Evolutionary conservation across 2,113 vertebrate genomes (phyloP), one percentile per base, ranked within the genome.

Genomic region (Callocephalon fimbriatum): DNA sequence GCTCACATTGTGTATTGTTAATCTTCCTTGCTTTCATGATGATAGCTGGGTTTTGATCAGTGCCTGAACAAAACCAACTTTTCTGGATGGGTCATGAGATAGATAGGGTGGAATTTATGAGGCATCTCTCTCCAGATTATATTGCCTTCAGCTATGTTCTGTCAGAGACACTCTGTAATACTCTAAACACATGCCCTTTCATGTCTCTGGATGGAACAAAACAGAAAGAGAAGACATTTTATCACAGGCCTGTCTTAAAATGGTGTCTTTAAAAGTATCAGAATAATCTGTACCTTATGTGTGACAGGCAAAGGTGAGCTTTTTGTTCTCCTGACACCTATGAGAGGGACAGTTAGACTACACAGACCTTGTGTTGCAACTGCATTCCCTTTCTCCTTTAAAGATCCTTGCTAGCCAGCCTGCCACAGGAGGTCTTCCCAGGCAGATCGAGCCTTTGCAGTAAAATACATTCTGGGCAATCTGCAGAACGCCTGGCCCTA

Each of bases 91-190:
- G 58, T 89, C 42, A 83, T 75, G 40, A 93, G 70, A 93, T 51
- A 93, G 70, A 93, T 51, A 65, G 67, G 35, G 26, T 91, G 66
- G 92, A 95, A 88, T 92, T 96, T 97, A 79, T 89, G 88, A 85
- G 71, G 44, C 68, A 91, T 92, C 72, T 77, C 96, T 86, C 94
- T 90, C 90, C 89, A 91, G 62, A 96, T 87, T 86, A 75, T 35
- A 61, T 79, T 94, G 88, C 93, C 88, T 81, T 82, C 73, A 93
- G 87, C 92, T 90, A 78, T 56, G 22, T 93, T 89, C 59, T 97
- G 44, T 92, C 94, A 97, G 88, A 95, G 74, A 47, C 78, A 45
- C 44, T 79, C 62, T 62, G 75, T 47, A 95, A 91, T 63, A 66
- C 61, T 81, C 48, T 80, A 96, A 94, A 97, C 54, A 63, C 84